Evolutionary conservation across 2,888 invertebrate species (phyloP).

Genomic region (Leptogaster cylindrica): DNA sequence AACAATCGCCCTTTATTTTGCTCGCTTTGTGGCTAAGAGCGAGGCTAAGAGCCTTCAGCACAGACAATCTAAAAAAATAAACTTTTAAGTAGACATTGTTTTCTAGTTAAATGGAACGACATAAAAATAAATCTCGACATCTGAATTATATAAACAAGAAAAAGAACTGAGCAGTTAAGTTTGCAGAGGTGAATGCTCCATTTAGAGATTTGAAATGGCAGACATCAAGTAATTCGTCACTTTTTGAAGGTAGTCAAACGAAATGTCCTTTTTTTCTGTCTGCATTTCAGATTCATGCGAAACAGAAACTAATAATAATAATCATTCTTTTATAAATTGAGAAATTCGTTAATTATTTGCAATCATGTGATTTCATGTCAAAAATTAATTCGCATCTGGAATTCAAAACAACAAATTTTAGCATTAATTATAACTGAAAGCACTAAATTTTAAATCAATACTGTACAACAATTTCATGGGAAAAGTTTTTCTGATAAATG

Average conservation of each 20-base stretch:
- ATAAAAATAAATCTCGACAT: slow-evolving; percentile 23
- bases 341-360: no score
- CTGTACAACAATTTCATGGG: no score
- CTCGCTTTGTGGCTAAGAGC: slow-evolving; percentile 2
- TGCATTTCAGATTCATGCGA: no score
- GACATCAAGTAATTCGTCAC: slow-evolving; percentile 19
- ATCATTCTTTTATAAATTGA: no score
- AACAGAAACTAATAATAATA: no score
- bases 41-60: slow-evolving; percentile 24
- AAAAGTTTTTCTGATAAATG: no score
- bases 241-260: background rate
- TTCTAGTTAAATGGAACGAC: slow-evolving; percentile 29
- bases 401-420: no score
- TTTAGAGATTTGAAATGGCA: slow-evolving; percentile 9
- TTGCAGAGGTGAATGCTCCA: slow-evolving; percentile 18
- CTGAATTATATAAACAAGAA: slow-evolving; percentile 27
- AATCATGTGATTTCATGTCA: no score
- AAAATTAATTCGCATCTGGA: no score
- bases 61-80: slow-evolving; percentile 21
- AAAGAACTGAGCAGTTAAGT: slow-evolving; percentile 24
- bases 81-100: slow-evolving; percentile 26
- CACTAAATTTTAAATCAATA: no score
- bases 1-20: slow-evolving; percentile 18
- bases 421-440: no score
- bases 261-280: no score